phyloP scores from a whole-genome alignment of 2,888 invertebrate genomes.

The Artemia sinica region DNA sequence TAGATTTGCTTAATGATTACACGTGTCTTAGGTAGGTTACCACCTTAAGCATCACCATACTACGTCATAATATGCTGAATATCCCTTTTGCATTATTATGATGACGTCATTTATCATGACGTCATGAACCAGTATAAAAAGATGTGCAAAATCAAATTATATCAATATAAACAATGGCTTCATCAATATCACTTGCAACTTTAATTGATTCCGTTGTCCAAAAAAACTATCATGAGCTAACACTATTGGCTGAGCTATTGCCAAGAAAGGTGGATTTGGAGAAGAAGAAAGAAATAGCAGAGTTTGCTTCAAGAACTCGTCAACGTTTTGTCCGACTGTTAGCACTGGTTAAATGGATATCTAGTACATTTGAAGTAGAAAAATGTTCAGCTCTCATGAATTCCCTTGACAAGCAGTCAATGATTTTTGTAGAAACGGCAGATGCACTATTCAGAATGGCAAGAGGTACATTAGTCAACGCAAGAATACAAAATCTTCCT shows the following conservation, averaged over 20 bases:
- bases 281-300: conserved; percentile 89
- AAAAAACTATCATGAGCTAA: conserved; percentile 90
- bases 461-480: conserved; percentile 83
- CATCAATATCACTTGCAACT: conserved; percentile 72
- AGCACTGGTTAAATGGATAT: conserved; percentile 96
- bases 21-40: no score
- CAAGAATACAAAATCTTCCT: conserved; percentile 87
- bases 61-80: no score
- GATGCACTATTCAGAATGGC: conserved; percentile 89
- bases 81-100: no score
- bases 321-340: conserved; percentile 84
- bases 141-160: no score
- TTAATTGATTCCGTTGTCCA: conserved; percentile 94
- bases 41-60: no score
- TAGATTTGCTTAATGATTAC: no score
- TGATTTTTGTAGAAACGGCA: conserved; percentile 90
- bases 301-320: conserved; percentile 84
- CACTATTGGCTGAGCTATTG: conserved; percentile 87
- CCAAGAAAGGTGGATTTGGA: conserved; percentile 97
- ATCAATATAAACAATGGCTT: conserved; percentile 35
- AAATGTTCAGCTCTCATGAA: conserved; percentile 60
- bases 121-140: no score
- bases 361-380: conserved; percentile 94
- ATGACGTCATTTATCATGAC: no score
- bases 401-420: conserved; percentile 55